Base-by-base conservation (phyloP, 2,797 vertebrate genomes). In the Lepidocolaptes lacrymiger region DNA sequence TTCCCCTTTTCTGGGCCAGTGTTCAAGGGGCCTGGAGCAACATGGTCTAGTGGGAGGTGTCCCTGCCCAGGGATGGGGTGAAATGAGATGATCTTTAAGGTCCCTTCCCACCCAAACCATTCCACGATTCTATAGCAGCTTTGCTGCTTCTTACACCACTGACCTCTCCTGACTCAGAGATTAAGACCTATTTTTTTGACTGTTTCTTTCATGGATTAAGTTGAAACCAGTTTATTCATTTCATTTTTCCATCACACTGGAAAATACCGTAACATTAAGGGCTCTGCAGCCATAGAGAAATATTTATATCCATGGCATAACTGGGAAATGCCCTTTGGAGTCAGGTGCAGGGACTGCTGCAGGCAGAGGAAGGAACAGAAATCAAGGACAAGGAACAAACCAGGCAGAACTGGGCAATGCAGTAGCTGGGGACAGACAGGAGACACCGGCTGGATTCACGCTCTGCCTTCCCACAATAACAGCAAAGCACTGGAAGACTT, bases 361-460 rank as follows among this genome's bases (percentile, higher is more conserved):
- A 37, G 30, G 58, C 69, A 85, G 43, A 74, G 32, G 41, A n/a
- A 64, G 63, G 37, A 68, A 37, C 3, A 78, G 26, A 28, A 32
- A 66, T 10, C 22, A 71, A 51, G 78, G 55, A 14, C 34, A 30
- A 43, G 43, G 66, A 66, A 46, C 14, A 78, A 68, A 64, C 18
- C 7, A 16, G 59, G 66, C 68, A 77, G 61, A 76, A 76, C 0
- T 17, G 44, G 49, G 49, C n/a, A 78, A 43, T 5, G 56, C 17
- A 44, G 11, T 13, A 63, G 37, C 39, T 41, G 22, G 10, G 43
- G 44, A 48, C 32, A 41, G 14, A 12, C 51, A 26, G n/a, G 26
- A n/a, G 24, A n/a, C 3, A 15, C 5, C 1, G 0, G 22, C 12
- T 4, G 14, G 52, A 28, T 64, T 62, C 14, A 27, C 11, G 7